A percentile compares a stretch with the other conserved stretches of the same genome.
phyloP scores from a whole-genome alignment of 1,140 invertebrate genomes.

The Antheraea pernyi region DNA sequence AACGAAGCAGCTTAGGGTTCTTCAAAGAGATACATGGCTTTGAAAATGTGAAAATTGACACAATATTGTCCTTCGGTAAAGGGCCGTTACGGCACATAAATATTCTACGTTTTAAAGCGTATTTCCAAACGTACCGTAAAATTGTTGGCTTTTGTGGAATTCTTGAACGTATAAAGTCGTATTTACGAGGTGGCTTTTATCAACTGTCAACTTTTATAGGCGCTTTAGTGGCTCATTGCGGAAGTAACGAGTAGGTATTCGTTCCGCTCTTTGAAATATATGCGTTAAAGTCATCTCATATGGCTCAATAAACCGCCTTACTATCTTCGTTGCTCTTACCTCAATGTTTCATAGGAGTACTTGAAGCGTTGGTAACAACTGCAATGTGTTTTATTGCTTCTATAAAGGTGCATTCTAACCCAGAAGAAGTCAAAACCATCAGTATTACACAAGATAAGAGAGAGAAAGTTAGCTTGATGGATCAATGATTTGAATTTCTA shows the following conservation, averaged over 20 bases:
- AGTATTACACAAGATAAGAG: no score
- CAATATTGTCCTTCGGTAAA: conserved; percentile 51
- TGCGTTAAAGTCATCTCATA: neutral
- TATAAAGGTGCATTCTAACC: no score
- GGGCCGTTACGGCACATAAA: conserved; percentile 24
- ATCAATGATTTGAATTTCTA: no score
- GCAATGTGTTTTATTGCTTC: no score
- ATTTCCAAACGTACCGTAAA: conserved; percentile 14
- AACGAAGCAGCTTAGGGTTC: conserved; percentile 33
- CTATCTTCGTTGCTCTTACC: no score
- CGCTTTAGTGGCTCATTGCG: neutral
- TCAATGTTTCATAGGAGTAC: no score
- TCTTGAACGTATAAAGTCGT: neutral
- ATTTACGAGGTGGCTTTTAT: conserved; percentile 15
- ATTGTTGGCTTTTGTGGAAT: conserved; percentile 3
- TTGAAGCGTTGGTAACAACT: no score
- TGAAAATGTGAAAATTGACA: conserved; percentile 50
- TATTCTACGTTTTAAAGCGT: conserved; percentile 25
- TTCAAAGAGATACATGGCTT: conserved; percentile 47
- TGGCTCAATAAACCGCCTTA: neutral
- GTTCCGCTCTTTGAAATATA: neutral
- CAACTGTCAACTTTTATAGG: conserved; percentile 14
- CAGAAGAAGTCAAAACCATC: no score
- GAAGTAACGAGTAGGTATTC: neutral
- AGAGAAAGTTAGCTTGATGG: no score